A percentile compares a stretch with the other conserved stretches of the same genome.
Conservation (phyloP, 1,140 invertebrate genomes). For the Caligus rogercresseyi region DNA sequence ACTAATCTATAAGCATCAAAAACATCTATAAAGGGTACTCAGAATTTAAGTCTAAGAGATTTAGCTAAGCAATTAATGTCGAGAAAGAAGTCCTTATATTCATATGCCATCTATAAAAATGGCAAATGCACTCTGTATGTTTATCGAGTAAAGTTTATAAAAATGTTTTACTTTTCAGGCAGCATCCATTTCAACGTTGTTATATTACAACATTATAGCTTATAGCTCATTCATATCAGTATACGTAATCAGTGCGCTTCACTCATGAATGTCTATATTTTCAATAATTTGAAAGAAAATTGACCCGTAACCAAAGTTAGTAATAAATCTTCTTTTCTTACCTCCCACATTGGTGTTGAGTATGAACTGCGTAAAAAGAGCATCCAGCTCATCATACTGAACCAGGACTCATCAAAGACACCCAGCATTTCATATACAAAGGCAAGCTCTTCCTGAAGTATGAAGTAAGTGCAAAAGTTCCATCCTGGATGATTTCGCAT, state of each 20-base stretch:
- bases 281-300: background rate
- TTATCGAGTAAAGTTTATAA: background rate
- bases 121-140: background rate
- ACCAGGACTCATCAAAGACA: conserved; percentile 75
- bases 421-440: conserved; percentile 86
- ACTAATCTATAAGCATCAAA: background rate
- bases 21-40: background rate
- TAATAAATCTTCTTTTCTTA: too few species aligned
- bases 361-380: conserved; percentile 87
- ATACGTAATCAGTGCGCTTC: too few species aligned
- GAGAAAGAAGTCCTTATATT: background rate
- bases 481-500: conserved; percentile 70
- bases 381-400: conserved; percentile 92
- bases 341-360: conserved; percentile 69
- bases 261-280: background rate
- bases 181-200: background rate
- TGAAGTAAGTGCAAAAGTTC: conserved; percentile 73
- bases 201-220: too few species aligned
- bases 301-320: background rate
- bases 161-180: background rate
- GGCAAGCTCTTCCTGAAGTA: conserved; percentile 72
- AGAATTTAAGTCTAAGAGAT: background rate
- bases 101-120: background rate
- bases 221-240: too few species aligned
- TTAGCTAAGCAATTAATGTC: background rate